Evolutionary conservation across 2,797 vertebrate genomes (phyloP).

Genomic region (Sebastes oblongus): DNA sequence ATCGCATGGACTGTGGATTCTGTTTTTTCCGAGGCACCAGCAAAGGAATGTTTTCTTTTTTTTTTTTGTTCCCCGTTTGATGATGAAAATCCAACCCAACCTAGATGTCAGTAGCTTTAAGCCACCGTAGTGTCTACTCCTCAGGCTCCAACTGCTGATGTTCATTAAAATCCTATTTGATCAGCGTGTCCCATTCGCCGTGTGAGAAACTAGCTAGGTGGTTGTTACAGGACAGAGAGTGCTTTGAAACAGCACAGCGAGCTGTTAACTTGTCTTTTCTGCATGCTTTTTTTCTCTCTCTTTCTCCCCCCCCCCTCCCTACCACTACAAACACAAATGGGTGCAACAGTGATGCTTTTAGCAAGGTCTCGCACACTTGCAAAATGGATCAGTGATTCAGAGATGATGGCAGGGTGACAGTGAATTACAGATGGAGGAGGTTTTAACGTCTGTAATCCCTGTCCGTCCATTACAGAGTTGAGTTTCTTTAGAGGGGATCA

Average conservation of each 20-base stretch:
- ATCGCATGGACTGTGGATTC: conserved; percentile 51
- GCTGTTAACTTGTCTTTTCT: conserved; percentile 79
- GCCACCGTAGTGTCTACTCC: conserved; percentile 69
- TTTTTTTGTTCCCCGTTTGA: conserved; percentile 50
- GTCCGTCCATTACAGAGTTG: conserved; percentile 78
- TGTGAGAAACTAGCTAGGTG: conserved; percentile 74
- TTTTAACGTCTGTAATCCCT: conserved; percentile 82
- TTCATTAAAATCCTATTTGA: conserved; percentile 83
- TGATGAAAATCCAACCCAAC: conserved; percentile 75
- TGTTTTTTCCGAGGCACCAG: conserved; percentile 55
- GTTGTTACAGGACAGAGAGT: conserved; percentile 79
- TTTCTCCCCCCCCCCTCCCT: background rate
- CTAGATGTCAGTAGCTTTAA: conserved; percentile 74
- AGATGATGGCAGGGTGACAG: conserved; percentile 81
- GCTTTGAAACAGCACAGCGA: conserved; percentile 77
- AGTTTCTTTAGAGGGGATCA: conserved; percentile 81
- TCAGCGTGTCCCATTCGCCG: conserved; percentile 71
- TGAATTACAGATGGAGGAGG: conserved; percentile 83
- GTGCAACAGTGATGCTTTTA: conserved; percentile 81
- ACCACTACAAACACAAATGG: conserved; percentile 77
- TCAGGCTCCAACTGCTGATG: conserved; percentile 74
- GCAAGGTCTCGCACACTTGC: conserved; percentile 80
- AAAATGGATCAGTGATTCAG: conserved; percentile 83
- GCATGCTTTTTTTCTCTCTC: conserved; percentile 25
- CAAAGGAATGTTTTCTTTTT: conserved; percentile 60